A percentile compares a stretch with the other conserved stretches of the same genome.
phyloP scores from a whole-genome alignment of 2,113 vertebrate species.

The Macquaria australasica region DNA sequence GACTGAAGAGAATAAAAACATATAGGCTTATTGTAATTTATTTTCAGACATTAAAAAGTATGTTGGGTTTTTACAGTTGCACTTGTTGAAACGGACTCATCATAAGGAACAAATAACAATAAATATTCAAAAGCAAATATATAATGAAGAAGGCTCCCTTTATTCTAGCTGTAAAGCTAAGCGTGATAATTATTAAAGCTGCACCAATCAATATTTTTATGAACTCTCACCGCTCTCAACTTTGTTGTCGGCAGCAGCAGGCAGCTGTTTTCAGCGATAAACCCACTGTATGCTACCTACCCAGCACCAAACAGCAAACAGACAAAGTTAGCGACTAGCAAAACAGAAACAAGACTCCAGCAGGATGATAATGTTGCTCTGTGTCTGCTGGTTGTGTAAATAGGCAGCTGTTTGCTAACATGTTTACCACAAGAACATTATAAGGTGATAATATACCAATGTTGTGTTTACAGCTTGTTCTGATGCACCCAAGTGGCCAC shows the following conservation, averaged over 20 bases:
- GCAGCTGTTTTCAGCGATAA: too few relatives aligned
- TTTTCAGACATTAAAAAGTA: neutral
- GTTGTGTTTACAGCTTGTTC: too few relatives aligned
- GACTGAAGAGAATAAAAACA: neutral
- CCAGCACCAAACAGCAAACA: neutral
- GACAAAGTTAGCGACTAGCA: neutral
- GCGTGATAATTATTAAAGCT: neutral
- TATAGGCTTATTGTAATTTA: neutral
- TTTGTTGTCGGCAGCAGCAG: too few relatives aligned
- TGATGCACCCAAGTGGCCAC: too few relatives aligned
- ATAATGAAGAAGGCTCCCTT: neutral
- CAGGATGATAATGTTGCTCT: neutral
- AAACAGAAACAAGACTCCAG: neutral
- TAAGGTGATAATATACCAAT: too few relatives aligned
- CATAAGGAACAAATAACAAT: neutral
- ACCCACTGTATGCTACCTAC: neutral
- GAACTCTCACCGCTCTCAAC: too few relatives aligned
- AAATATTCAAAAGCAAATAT: neutral
- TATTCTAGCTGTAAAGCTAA: neutral
- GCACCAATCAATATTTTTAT: neutral
- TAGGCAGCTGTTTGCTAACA: too few relatives aligned
- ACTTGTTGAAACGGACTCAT: neutral
- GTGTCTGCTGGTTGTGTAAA: neutral
- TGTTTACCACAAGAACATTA: too few relatives aligned
- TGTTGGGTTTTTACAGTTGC: neutral